Conservation (phyloP, 1,140 invertebrate species). For the Drosophila lini region DNA sequence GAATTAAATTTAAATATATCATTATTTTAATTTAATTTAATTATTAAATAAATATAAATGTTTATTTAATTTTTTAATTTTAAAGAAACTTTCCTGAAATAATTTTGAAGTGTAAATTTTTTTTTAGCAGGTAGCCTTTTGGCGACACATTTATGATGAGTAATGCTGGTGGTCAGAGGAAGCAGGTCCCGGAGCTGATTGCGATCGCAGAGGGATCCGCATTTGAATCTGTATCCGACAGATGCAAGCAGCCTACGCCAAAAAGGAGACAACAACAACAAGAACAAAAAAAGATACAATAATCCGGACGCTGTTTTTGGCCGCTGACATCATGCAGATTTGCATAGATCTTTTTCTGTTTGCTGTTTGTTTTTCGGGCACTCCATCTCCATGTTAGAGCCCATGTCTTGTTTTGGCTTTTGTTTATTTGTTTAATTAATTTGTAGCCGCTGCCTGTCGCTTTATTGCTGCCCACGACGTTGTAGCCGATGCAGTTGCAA, state of each 20-base stretch:
- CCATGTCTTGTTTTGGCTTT: slow-evolving; percentile 50
- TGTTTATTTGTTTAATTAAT: slow-evolving; percentile 79
- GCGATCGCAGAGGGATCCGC: slow-evolving; percentile 45
- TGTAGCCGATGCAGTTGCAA: slow-evolving; percentile 49
- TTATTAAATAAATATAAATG: too few species aligned
- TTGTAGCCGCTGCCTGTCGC: slow-evolving; percentile 59
- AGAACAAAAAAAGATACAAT: slow-evolving; percentile 8
- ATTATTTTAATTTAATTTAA: too few species aligned
- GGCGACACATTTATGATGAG: slow-evolving; percentile 72
- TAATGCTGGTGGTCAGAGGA: slow-evolving; percentile 60
- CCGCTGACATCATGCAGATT: slow-evolving; percentile 75
- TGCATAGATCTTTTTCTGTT: slow-evolving; percentile 56
- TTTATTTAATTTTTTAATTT: not conserved
- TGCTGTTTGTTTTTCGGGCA: slow-evolving; percentile 23
- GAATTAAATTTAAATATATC: too few species aligned
- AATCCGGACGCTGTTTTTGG: slow-evolving; percentile 52
- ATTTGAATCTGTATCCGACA: slow-evolving; percentile 44
- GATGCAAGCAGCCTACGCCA: slow-evolving; percentile 50
- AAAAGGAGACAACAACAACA: not conserved
- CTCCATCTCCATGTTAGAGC: slow-evolving; percentile 33
- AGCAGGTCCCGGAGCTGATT: slow-evolving; percentile 56
- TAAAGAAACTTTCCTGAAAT: not conserved
- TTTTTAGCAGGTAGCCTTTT: slow-evolving; percentile 28
- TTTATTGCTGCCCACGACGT: slow-evolving; percentile 72
- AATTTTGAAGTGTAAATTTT: slow-evolving; percentile 8